Base-by-base conservation (phyloP, 2,797 vertebrate species). In the Vultur gryphus region DNA sequence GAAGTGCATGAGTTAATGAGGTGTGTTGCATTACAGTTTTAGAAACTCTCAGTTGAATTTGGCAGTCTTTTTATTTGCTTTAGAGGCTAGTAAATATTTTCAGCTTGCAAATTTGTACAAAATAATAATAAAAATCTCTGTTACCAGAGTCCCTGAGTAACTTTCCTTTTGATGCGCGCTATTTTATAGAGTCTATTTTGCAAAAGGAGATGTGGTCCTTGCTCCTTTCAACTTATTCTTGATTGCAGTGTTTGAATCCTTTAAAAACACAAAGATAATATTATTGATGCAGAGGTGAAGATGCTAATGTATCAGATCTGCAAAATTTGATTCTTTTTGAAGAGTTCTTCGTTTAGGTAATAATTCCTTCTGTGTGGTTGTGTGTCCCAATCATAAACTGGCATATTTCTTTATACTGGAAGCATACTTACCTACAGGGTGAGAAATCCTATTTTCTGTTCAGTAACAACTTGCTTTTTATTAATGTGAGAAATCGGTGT, bases 31-130 rank as follows among this genome's bases (percentile, higher is more conserved):
- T 90, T 77, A 82, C 19, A 11, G 33, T 65, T 62, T 54, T 33
- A 90, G 70, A 89, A 94, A 59, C 28, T 66, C 61, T 82, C 51
- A 20, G 73, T 24, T 95, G 90, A 86, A 81, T 82, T 85, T 96
- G 96, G 87, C 92, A 87, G 35, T 41, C 28, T 6, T 73, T 85
- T 87, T 89, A 39, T 94, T 97, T 96, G 46, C 39, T 87, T 91
- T 93, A 81, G 59, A 55, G 71, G 37, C 39, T 66, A 57, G 64
- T 86, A 92, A 92, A 86, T 86, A 65, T 89, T 93, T 92, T 70
- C 35, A 69, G 31, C 59, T 81, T 70, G 66, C 26, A 82, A 29
- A 77, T 80, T 77, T 94, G 75, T 93, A 31, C 35, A 57, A 84
- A 84, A 69, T 8, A 76, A 35, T 69, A 28, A 39, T 65, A 89